Evolutionary conservation across 2,797 vertebrate genomes (phyloP), one percentile per base, ranked within the genome.

Genomic region (Echiichthys vipera): DNA sequence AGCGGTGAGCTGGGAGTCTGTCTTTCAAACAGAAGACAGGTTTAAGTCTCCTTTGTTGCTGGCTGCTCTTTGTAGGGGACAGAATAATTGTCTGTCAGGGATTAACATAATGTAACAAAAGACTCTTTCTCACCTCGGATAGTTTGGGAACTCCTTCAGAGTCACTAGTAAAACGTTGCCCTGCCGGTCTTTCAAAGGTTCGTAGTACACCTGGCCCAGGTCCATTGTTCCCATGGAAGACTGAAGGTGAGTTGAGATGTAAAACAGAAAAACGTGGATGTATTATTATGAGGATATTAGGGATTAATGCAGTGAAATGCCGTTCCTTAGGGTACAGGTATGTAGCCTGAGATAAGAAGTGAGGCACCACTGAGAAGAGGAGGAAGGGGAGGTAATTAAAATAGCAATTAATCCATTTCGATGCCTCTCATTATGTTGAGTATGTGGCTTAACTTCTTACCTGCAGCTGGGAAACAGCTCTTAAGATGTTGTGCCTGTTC

Each of bases 131-230:
- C 47, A 92, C 92, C 87, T 85, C 29, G 85, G 80, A 71, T 73
- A 63, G 47, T 72, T 80, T 39, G 85, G 65, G 47, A 91, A 91
- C 57, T 93, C 94, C 81, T 83, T 93, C 70, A 95, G 62, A 20
- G 94, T 95, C 76, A 95, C 92, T n/a, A 95, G 84, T 24, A 95
- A 77, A 10, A 95, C 65, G 10, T 95, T 95, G 1, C 94, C 95
- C 54, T 95, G 95, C 17, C 90, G 80, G 81, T 95, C 94, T 87
- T 95, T 95, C 70, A 95, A 87, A 5, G 94, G 94, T 40, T 95
- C 94, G 17, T 91, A 95, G 88, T 95, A 92, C 50, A 95, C 90
- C 85, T 94, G 94, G 29, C 95, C 95, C 78, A 95, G 80, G 78
- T 95, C 93, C 45, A 85, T 63, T 5, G 91, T 93, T 58, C 93